These are phyloP conservation scores for Pseudoips prasinana DNA, from an alignment of 2,888 invertebrate genomes.

Conservation along the genomic window DNA sequence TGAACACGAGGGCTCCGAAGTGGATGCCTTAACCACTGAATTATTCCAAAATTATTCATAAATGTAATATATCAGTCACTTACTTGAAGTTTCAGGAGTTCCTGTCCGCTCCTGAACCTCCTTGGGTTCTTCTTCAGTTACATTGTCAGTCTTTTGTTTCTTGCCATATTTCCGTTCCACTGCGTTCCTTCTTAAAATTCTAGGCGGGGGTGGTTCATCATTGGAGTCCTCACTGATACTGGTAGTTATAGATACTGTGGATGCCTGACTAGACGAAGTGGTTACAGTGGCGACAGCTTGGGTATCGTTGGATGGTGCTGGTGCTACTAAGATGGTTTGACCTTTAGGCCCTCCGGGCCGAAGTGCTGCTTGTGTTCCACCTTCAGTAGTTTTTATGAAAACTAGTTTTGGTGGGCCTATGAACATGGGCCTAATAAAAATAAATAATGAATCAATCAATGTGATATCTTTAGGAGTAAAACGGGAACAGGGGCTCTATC, in stretches of 20 bases:
- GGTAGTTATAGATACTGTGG: conserved; percentile 16
- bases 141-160: conserved; percentile 62
- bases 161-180: conserved; percentile 71
- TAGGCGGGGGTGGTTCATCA: conserved; percentile 38
- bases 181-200: conserved; percentile 56
- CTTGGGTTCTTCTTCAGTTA: conserved; percentile 51
- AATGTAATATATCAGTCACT: too few species aligned
- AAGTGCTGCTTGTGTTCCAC: conserved; percentile 58
- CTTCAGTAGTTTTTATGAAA: conserved; percentile 75
- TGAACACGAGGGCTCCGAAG: too few species aligned
- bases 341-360: conserved; percentile 64
- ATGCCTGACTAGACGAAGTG: conserved; percentile 4
- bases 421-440: conserved; percentile 76
- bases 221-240: conserved; percentile 17
- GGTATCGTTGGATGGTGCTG: conserved; percentile 45
- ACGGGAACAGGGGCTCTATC: too few species aligned
- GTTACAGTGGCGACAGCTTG: conserved; percentile 16
- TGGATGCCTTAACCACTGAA: too few species aligned
- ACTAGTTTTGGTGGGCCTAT: conserved; percentile 77
- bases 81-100: conserved; percentile 52
- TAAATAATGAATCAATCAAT: too few species aligned
- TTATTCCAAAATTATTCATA: too few species aligned
- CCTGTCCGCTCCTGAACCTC: conserved; percentile 38
- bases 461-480: too few species aligned
- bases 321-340: conserved; percentile 72